Base-by-base conservation (phyloP, 2,888 invertebrate genomes). In the Eilema depressum region DNA sequence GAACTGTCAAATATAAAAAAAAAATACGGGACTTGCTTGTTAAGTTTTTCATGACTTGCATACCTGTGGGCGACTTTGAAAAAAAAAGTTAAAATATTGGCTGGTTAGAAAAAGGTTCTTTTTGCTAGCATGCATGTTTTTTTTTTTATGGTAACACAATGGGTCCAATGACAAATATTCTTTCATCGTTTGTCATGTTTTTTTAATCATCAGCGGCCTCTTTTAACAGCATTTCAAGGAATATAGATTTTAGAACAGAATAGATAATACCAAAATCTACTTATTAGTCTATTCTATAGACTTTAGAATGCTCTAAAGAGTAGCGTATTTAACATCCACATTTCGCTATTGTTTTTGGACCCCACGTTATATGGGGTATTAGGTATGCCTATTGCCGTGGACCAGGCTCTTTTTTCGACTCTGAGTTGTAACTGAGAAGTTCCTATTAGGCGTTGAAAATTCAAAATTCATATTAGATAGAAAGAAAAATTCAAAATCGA, bases 1-100 rank as follows among this genome's bases (percentile, higher is more conserved):
- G 87, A 87, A 86, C 77, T 71, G 73, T 75, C 70, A 75, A 67
- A 71, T 65, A 63, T 69, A 73, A 63, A 68, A 79, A 80, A n/a
- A 79, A 76, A 69, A 59, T 20, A 14, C 47, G 66, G 71, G 63
- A 71, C 63, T 76, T 53, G 78, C 76, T 83, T 83, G 77, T 84
- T 80, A 73, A 72, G 64, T 76, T 77, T 77, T 81, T 81, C 65
- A 65, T 69, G 56, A 67, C 72, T 71, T 68, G 62, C 60, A 63
- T 68, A 74, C 74, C 76, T 78, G 78, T 63, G 75, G 70, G 73
- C 64, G 68, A 25, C 28, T 53, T 53, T 70, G 12, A 59, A 69
- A 57, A 70, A 66, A 53, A 47, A 20, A 53, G 53, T 53, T 53
- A 37, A 17, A 5, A 61, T 28, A 53, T 61, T 60, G 33, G 41